These are phyloP conservation scores for Phoxinus dragarum DNA, from an alignment of 2,797 vertebrate species.

Conservation along the genomic window DNA sequence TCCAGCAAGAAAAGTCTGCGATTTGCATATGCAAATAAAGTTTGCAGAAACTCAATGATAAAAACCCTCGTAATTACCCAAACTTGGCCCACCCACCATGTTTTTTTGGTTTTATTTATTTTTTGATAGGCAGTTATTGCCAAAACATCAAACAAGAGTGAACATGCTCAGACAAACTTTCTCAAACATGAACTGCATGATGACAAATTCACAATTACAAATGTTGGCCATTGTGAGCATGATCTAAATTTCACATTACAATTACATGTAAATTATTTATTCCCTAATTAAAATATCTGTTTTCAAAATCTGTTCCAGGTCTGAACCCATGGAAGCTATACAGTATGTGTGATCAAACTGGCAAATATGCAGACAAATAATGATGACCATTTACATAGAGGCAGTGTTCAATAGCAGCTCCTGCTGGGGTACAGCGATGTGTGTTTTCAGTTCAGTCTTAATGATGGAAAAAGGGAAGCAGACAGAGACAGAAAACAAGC, in stretches of 20 bases:
- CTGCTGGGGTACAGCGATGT: constrained; percentile 16
- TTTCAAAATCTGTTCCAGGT: neutral
- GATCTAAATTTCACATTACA: neutral
- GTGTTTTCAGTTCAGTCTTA: constrained; percentile 20
- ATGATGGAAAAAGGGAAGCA: constrained; percentile 24
- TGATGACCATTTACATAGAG: constrained; percentile 17
- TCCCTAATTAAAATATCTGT: neutral
- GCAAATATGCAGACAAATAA: constrained; percentile 2
- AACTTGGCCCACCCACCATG: neutral
- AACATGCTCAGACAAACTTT: neutral
- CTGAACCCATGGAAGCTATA: neutral
- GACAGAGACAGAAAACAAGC: constrained; percentile 14
- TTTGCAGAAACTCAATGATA: constrained; percentile 37
- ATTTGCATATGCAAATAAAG: constrained; percentile 36
- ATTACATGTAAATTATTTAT: neutral
- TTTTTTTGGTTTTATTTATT: neutral
- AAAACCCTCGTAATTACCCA: constrained; percentile 41
- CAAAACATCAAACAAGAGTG: constrained; percentile 28
- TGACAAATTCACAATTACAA: neutral
- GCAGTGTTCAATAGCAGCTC: constrained; percentile 26
- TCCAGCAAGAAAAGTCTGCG: neutral
- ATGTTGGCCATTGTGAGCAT: neutral
- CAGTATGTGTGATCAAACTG: neutral
- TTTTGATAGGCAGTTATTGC: neutral
- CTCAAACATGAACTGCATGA: constrained; percentile 14